These are phyloP conservation scores for Heterodera schachtii DNA, from an alignment of 1,140 invertebrate species.

Conservation along the genomic window DNA sequence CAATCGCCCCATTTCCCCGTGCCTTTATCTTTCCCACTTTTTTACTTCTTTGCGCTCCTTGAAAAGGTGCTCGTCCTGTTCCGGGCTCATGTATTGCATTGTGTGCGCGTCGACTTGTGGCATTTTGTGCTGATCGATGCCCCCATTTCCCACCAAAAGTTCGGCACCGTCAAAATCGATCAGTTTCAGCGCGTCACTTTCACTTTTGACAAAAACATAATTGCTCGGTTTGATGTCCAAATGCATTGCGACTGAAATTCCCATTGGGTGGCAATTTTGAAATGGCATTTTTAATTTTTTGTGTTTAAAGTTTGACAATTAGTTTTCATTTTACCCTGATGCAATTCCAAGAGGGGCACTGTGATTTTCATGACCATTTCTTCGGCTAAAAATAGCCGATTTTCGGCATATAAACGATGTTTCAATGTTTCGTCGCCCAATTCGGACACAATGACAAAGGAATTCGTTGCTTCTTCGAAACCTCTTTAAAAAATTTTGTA, in stretches of 20 bases:
- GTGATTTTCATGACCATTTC: neutral
- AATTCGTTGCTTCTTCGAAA: neutral
- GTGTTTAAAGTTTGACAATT: neutral
- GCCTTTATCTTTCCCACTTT: too few relatives aligned
- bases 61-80: neutral
- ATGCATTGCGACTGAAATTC: neutral
- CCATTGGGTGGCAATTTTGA: too few relatives aligned
- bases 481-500: neutral
- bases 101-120: neutral
- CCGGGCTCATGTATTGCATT: neutral
- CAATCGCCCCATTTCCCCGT: too few relatives aligned
- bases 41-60: neutral
- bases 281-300: neutral
- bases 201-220: neutral
- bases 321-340: neutral
- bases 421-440: neutral
- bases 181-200: neutral
- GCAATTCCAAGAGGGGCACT: neutral
- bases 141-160: neutral
- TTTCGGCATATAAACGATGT: neutral
- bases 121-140: neutral
- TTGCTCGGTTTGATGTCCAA: neutral
- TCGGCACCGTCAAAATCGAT: conserved; percentile 2
- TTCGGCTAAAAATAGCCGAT: neutral
- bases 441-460: neutral